phyloP scores from a whole-genome alignment of 1,140 invertebrate species.

The Eupeodes corollae region DNA sequence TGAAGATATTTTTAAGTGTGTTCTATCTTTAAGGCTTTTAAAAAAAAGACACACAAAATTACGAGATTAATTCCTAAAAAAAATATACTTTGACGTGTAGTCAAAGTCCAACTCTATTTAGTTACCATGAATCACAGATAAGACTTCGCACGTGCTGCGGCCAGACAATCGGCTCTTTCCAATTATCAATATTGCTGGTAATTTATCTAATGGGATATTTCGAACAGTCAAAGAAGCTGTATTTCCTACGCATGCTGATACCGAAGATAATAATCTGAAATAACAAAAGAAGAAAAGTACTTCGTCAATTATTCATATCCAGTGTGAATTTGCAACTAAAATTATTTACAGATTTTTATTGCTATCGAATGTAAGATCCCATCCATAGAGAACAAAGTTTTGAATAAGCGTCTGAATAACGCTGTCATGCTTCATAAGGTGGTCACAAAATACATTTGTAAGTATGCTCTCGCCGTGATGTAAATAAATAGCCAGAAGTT shows the following conservation, averaged over 20 bases:
- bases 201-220: conserved; percentile 69
- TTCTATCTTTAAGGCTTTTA: no score
- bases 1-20: no score
- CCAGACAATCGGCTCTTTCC: conserved; percentile 69
- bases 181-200: conserved; percentile 80
- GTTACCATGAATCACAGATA: conserved; percentile 52
- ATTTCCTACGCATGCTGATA: conserved; percentile 52
- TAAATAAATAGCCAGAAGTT: conserved; percentile 82
- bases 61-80: no score
- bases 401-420: conserved; percentile 73
- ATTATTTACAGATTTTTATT: conserved; percentile 73
- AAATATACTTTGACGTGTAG: no score
- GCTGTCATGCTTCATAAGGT: conserved; percentile 79
- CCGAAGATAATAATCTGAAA: conserved; percentile 51
- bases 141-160: conserved; percentile 70
- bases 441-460: conserved; percentile 92
- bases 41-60: no score
- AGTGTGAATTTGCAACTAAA: no score
- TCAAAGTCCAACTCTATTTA: no score
- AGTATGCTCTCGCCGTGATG: conserved; percentile 89
- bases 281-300: no score
- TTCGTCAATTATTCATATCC: no score
- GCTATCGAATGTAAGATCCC: conserved; percentile 81
- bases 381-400: conserved; percentile 89
- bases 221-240: conserved; percentile 59